phyloP scores from a whole-genome alignment of 2,797 vertebrate species.

The Crax fasciolata region DNA sequence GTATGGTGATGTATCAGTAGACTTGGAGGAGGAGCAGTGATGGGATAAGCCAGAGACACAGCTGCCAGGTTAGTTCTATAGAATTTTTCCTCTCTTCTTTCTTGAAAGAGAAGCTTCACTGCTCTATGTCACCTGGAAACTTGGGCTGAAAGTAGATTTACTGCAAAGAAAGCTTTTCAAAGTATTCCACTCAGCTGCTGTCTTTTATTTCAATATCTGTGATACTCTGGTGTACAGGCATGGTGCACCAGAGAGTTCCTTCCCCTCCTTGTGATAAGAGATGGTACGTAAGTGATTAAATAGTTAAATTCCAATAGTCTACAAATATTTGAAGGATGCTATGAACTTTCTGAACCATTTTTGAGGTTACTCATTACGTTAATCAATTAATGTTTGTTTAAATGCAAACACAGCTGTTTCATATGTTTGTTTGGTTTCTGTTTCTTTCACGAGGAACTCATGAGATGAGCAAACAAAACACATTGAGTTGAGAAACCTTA shows the following conservation, averaged over 20 bases:
- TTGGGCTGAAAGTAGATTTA: not conserved
- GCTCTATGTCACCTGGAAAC: not conserved
- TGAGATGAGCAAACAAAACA: not conserved
- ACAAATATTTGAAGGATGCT: slow-evolving; percentile 46
- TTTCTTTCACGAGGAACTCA: not conserved
- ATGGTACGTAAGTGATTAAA: not conserved
- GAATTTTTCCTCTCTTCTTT: not conserved
- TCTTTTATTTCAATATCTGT: not conserved
- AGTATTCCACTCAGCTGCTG: not conserved
- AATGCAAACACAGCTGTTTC: slow-evolving; percentile 61
- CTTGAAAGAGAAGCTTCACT: not conserved
- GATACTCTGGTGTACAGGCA: not conserved
- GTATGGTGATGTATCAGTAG: not conserved
- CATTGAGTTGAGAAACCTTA: not conserved
- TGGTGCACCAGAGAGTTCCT: not conserved
- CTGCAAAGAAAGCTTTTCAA: not conserved
- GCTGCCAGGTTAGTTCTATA: not conserved
- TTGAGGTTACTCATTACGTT: slow-evolving; percentile 59
- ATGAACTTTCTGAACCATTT: not conserved
- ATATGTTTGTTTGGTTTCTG: slow-evolving; percentile 27
- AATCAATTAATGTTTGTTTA: slow-evolving; percentile 67
- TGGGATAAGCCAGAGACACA: not conserved
- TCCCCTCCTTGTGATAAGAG: not conserved
- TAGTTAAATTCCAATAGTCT: slow-evolving; percentile 37
- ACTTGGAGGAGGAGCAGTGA: not conserved